A percentile compares a stretch with the other conserved stretches of the same genome.
Evolutionary conservation across 1,140 invertebrate genomes (phyloP).

Genomic region (Sarcophaga peregrina): DNA sequence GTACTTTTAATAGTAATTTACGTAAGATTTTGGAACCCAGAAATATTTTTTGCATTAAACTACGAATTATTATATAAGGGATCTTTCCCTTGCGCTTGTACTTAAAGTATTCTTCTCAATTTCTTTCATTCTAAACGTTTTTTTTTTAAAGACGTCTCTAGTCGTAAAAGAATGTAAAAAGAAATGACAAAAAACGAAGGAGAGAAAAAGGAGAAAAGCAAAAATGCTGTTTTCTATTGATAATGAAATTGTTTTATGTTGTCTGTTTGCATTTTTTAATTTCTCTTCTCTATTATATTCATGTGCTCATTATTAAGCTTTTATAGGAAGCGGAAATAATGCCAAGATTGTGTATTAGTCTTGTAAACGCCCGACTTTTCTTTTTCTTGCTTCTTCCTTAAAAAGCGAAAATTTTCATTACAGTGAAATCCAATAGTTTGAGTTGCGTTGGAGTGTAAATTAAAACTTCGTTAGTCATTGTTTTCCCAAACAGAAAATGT

Average conservation of each 20-base stretch:
- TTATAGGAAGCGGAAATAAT: conserved; percentile 13
- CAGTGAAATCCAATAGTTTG: background rate
- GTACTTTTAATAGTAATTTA: too few species aligned
- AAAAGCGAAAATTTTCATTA: background rate
- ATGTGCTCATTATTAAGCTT: conserved; percentile 23
- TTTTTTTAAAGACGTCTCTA: too few species aligned
- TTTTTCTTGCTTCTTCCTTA: background rate
- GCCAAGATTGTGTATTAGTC: background rate
- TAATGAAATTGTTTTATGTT: conserved; percentile 16
- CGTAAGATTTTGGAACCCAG: too few species aligned
- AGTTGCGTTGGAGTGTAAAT: background rate
- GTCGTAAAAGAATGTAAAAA: too few species aligned
- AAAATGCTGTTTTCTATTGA: background rate
- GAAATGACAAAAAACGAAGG: background rate
- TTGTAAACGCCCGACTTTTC: background rate
- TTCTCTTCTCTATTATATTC: background rate
- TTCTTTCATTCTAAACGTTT: too few species aligned
- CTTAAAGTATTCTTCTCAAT: too few species aligned
- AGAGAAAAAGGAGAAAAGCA: background rate
- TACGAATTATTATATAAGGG: too few species aligned
- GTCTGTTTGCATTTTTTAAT: conserved; percentile 6
- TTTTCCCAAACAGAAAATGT: background rate
- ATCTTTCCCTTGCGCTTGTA: too few species aligned
- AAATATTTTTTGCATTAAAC: too few species aligned
- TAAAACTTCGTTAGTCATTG: conserved; percentile 22